A percentile compares a stretch with the other conserved stretches of the same genome.
phyloP scores from a whole-genome alignment of 37 sponge, comb jelly and placozoan genomes.

The Aphrocallistes beatrix region DNA sequence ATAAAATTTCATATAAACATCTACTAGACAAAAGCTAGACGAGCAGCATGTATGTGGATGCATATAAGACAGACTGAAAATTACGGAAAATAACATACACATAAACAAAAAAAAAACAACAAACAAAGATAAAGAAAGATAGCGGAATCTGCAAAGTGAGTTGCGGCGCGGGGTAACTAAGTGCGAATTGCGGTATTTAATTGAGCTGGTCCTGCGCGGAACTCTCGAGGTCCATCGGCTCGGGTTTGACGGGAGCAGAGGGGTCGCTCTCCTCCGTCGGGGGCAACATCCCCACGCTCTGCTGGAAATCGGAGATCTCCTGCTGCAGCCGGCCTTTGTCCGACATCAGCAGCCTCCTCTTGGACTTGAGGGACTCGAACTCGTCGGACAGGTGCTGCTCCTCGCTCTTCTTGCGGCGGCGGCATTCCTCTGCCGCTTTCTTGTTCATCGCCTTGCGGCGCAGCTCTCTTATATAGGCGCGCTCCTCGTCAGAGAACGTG shows the following conservation, averaged over 20 bases:
- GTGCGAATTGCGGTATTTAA: not conserved
- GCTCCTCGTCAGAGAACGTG: constrained; percentile 13
- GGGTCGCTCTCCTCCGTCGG: not conserved
- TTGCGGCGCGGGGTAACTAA: not conserved
- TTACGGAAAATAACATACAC: too few relatives aligned
- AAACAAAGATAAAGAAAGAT: not conserved
- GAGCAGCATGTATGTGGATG: too few relatives aligned
- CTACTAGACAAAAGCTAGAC: too few relatives aligned
- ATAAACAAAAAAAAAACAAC: not conserved
- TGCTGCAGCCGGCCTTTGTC: not conserved
- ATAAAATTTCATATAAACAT: too few relatives aligned
- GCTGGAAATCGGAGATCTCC: not conserved
- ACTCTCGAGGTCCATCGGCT: not conserved
- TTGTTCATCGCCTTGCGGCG: not conserved
- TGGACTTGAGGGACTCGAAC: not conserved
- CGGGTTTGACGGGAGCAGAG: not conserved
- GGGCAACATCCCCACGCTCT: not conserved
- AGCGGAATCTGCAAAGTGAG: not conserved
- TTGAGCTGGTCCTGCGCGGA: not conserved
- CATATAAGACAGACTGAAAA: too few relatives aligned
- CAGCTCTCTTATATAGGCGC: not conserved
- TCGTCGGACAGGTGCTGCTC: not conserved
- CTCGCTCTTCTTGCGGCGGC: not conserved
- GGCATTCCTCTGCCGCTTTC: constrained; percentile 14
- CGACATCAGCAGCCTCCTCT: not conserved